These are phyloP conservation scores for Taeniopygia guttata DNA, from an alignment of 2,797 vertebrate species.

Conservation along the genomic window DNA sequence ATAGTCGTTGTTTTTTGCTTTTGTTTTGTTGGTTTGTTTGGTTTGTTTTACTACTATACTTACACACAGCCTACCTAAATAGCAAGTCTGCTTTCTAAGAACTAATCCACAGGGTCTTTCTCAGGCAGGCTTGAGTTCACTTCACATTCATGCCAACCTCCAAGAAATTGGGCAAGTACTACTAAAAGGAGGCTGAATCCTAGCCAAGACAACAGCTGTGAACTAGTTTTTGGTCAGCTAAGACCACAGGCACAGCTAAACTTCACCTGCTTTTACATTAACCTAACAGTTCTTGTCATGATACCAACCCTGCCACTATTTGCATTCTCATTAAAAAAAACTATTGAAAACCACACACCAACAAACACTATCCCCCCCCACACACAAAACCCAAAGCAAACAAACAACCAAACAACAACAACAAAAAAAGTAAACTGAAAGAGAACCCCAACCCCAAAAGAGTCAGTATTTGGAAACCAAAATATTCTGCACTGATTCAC, in stretches of 20 bases:
- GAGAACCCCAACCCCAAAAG: background rate
- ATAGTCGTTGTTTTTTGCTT: no score
- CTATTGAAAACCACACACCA: fast-evolving
- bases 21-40: background rate
- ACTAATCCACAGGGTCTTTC: background rate
- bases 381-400: background rate
- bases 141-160: background rate
- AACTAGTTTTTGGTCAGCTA: background rate
- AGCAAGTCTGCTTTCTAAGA: background rate
- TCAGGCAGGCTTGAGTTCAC: background rate
- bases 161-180: background rate
- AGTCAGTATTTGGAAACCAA: background rate
- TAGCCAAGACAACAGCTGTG: background rate
- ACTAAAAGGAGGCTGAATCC: background rate
- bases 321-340: background rate
- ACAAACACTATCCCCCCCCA: background rate
- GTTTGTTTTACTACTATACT: background rate
- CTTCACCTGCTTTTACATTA: background rate
- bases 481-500: background rate
- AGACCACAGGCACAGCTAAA: background rate
- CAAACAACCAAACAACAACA: background rate
- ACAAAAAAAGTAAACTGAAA: background rate
- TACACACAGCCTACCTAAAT: background rate
- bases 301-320: background rate
- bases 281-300: background rate